Evolutionary conservation across 1,140 invertebrate genomes (phyloP).

Genomic region (Leucophenga varia): DNA sequence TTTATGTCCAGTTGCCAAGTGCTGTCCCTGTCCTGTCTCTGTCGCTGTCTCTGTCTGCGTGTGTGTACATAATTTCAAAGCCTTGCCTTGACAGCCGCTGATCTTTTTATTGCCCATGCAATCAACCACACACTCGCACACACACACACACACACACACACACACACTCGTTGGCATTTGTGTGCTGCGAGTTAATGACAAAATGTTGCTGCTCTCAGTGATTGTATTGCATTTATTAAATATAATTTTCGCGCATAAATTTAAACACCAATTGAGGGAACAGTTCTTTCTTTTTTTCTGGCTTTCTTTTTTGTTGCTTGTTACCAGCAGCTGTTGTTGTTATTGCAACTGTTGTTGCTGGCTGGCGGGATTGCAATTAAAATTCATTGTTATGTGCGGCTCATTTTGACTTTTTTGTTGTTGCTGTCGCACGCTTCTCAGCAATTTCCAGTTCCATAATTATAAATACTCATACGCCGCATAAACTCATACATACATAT

Average conservation of each 20-base stretch:
- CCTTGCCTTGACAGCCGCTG: slow-evolving; percentile 25
- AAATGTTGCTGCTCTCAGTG: slow-evolving; percentile 41
- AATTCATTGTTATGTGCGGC: slow-evolving; percentile 48
- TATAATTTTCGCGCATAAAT: slow-evolving; percentile 47
- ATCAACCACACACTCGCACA: slow-evolving; percentile 7
- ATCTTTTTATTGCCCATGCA: slow-evolving; percentile 42
- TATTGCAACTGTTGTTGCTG: slow-evolving; percentile 3
- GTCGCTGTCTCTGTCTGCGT: slow-evolving; percentile 3
- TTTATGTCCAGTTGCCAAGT: no score
- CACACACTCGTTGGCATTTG: background rate
- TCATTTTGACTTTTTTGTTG: slow-evolving; percentile 38
- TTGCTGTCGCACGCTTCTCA: slow-evolving; percentile 5
- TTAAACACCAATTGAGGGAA: slow-evolving; percentile 22
- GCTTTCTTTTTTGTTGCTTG: slow-evolving; percentile 4
- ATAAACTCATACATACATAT: slow-evolving; percentile 18
- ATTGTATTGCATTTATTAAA: slow-evolving; percentile 50
- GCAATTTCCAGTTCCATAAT: slow-evolving; percentile 44
- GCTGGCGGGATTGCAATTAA: slow-evolving; percentile 34
- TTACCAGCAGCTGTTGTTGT: no score
- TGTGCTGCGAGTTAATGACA: slow-evolving; percentile 30
- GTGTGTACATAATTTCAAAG: no score
- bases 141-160: slow-evolving; percentile 4
- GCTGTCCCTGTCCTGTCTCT: no score
- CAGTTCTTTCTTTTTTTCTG: slow-evolving; percentile 9
- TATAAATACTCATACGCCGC: slow-evolving; percentile 14